Conservation (phyloP, 2,113 vertebrate genomes). For the Gymnocephalus cernua region DNA sequence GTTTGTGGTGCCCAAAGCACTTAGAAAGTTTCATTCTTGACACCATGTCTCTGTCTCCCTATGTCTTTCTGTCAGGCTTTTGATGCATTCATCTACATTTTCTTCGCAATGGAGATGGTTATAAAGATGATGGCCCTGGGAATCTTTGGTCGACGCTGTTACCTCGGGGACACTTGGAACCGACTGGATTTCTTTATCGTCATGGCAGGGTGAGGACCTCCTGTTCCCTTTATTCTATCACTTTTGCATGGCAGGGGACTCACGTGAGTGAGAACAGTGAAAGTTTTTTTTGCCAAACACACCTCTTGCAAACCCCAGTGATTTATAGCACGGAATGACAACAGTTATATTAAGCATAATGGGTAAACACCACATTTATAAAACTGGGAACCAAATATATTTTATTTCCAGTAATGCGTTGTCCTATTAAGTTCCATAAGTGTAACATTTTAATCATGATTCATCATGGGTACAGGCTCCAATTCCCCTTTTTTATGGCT, state of each 20-base stretch:
- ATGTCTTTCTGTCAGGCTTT: constrained; percentile 73
- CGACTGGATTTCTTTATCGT: constrained; percentile 98
- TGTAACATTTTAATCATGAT: constrained; percentile 27
- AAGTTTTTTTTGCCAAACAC: not conserved
- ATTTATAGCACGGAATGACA: not conserved
- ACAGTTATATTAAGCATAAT: not conserved
- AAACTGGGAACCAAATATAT: not conserved
- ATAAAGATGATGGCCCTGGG: constrained; percentile 98
- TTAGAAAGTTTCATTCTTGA: not conserved
- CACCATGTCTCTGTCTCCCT: constrained; percentile 9
- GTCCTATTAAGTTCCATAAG: not conserved
- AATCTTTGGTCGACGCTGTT: constrained; percentile 96
- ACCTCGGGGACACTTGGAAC: constrained; percentile 98
- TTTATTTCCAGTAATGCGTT: not conserved
- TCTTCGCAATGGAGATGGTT: constrained; percentile 99
- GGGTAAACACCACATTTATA: not conserved
- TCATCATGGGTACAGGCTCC: not conserved
- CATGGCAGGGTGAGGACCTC: constrained; percentile 92
- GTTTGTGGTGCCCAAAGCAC: not conserved
- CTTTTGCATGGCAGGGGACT: not conserved
- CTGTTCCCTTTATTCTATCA: not conserved
- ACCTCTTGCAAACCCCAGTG: not conserved
- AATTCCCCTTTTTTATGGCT: constrained; percentile 21
- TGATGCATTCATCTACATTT: constrained; percentile 85
- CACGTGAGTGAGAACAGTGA: not conserved